Base-by-base conservation (phyloP, 2,888 invertebrate genomes). In the Cosmopolites sordidus region DNA sequence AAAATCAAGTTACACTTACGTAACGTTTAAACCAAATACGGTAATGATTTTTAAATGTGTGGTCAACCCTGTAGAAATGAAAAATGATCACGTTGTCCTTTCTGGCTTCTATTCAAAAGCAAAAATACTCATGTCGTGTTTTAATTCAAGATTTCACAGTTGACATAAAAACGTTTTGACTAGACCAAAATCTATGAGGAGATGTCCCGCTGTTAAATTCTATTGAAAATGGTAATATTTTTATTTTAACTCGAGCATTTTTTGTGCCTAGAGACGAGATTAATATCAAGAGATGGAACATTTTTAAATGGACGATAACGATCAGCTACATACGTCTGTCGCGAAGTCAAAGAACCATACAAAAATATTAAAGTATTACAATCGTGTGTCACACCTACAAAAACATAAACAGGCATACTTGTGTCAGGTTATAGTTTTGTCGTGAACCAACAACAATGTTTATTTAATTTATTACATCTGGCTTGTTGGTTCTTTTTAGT, bases 301-400 rank as follows among this genome's bases (percentile, higher is more conserved):
- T 54, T 48, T 33, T 53, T 48, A 53, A 53, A 53, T 37, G 15
- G 48, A 9, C 33, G 54, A 54, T 54, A 49, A 54, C 30, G 38
- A 54, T 54, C 54, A 49, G 42, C 9, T 17, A 44, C 30, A 43
- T 33, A 16, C 47, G 30, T 42, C 48, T 51, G 58, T 58, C 56
- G 58, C 56, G 59, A 52, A 56, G 44, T 43, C 54, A 58, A 55
- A 58, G 58, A 54, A 59, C 43, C 54, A 49, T 43, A 54, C 48
- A 47, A 48, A 16, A 46, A 51, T 47, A 22, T 42, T 33, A 38
- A 47, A 22, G 42, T 44, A 37, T 14, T 22, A 17, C 48, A 17
- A 54, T 44, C 48, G 44, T 41, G 39, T 62, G 64, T 64, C 62
- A 60, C 62, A 62, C 62, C 60, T 62, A 62, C 60, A 63, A 60